Evolutionary conservation across 1,140 invertebrate species (phyloP).

Genomic region (Proctacanthus coquilletti): DNA sequence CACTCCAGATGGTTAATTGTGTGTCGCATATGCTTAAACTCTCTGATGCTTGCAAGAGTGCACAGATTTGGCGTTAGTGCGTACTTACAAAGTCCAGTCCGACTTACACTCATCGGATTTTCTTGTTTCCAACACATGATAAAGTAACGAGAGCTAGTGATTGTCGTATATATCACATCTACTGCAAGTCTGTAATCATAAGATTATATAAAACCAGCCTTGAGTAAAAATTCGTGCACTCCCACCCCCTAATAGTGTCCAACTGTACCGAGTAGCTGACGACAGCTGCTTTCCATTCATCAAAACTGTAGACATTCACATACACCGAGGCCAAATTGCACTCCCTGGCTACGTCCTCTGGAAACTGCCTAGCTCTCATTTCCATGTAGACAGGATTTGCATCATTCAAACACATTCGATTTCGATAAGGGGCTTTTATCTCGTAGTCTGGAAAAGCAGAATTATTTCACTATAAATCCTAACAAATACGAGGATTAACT

Average conservation of each 20-base stretch:
- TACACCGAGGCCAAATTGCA: slow-evolving; percentile 18
- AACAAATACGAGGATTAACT: background rate
- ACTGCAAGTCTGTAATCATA: slow-evolving; percentile 10
- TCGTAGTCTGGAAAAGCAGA: slow-evolving; percentile 14
- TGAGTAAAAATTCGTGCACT: too few relatives aligned
- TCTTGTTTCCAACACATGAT: slow-evolving; percentile 25
- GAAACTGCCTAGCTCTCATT: slow-evolving; percentile 16
- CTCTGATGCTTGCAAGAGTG: slow-evolving; percentile 23
- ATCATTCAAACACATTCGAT: slow-evolving; percentile 22
- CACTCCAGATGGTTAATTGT: slow-evolving; percentile 19
- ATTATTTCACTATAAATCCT: slow-evolving; percentile 1
- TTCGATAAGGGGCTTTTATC: slow-evolving; percentile 13
- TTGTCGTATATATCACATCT: slow-evolving; percentile 19
- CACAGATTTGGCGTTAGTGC: slow-evolving; percentile 23
- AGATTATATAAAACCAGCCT: background rate
- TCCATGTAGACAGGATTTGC: slow-evolving; percentile 25
- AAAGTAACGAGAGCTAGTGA: slow-evolving; percentile 23
- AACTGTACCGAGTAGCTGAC: slow-evolving; percentile 22
- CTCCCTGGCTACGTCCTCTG: slow-evolving; percentile 15
- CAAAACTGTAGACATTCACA: slow-evolving; percentile 24
- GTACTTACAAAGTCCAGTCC: slow-evolving; percentile 25
- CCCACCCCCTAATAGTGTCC: slow-evolving; percentile 21
- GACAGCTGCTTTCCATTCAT: slow-evolving; percentile 19
- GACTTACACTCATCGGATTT: slow-evolving; percentile 14
- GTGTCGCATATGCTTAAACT: slow-evolving; percentile 23